Evolutionary conservation across 1,140 invertebrate genomes (phyloP).

Genomic region (Neocloeon triangulifer): DNA sequence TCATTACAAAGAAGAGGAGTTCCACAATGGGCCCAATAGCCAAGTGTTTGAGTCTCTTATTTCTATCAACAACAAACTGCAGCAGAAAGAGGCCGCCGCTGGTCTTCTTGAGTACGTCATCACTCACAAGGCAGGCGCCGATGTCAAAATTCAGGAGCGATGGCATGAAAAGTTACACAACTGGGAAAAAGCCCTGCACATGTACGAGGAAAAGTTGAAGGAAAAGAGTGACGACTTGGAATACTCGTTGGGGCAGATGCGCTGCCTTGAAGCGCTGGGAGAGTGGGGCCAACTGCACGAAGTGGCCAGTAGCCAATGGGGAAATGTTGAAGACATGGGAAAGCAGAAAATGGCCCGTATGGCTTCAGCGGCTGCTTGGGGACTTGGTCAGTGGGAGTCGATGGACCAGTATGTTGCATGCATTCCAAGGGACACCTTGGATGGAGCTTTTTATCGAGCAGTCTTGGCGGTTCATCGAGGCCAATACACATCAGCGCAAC

Average conservation of each 20-base stretch:
- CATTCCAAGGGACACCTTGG: slow-evolving; percentile 45
- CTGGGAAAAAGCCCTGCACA: slow-evolving; percentile 84
- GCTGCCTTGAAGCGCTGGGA: slow-evolving; percentile 89
- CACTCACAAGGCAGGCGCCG: slow-evolving; percentile 45
- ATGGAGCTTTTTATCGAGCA: slow-evolving; percentile 87
- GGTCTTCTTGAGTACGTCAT: slow-evolving; percentile 77
- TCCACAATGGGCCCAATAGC: slow-evolving; percentile 42
- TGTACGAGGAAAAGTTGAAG: slow-evolving; percentile 51
- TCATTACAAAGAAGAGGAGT: slow-evolving; percentile 97
- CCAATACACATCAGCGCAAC: slow-evolving; percentile 42
- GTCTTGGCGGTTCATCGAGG: slow-evolving; percentile 80
- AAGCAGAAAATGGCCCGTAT: slow-evolving; percentile 70
- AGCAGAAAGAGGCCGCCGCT: slow-evolving; percentile 92
- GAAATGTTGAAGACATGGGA: slow-evolving; percentile 36
- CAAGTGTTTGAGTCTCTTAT: slow-evolving; percentile 83
- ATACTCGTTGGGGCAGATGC: slow-evolving; percentile 76
- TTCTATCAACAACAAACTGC: slow-evolving; percentile 96
- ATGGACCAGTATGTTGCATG: slow-evolving; percentile 48
- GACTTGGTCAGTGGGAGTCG: slow-evolving; percentile 71
- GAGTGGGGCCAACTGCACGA: slow-evolving; percentile 79
- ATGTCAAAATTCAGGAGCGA: slow-evolving; percentile 67
- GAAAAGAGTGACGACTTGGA: slow-evolving; percentile 46
- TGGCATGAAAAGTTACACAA: slow-evolving; percentile 99
- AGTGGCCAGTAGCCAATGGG: slow-evolving; percentile 54
- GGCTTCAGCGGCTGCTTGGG: slow-evolving; percentile 88